Conservation (phyloP, 2,888 invertebrate genomes). For the Pristionchus exspectatus region DNA sequence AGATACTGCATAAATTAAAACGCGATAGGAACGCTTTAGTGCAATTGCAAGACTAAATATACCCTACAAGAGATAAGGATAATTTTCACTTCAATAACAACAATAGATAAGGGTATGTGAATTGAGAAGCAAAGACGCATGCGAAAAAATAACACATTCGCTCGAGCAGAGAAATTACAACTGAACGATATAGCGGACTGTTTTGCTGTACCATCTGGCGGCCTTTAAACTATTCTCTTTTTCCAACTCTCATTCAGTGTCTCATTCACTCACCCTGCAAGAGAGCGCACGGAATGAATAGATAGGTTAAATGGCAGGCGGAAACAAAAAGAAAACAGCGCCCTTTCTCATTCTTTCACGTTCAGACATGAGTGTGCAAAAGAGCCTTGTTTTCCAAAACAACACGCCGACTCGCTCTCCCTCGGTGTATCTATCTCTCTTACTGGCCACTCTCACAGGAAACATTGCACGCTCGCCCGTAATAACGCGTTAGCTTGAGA, state of each 20-base stretch:
- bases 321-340: background rate
- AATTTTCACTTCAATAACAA: too few relatives aligned
- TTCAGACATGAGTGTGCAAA: background rate
- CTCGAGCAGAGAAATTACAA: too few relatives aligned
- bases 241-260: background rate
- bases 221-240: background rate
- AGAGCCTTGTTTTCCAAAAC: slow-evolving; percentile 12
- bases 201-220: background rate
- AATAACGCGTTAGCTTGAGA: too few relatives aligned
- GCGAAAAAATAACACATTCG: too few relatives aligned
- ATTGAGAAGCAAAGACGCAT: too few relatives aligned
- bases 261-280: background rate
- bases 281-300: background rate
- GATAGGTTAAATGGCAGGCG: background rate
- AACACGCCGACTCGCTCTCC: background rate
- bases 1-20: too few relatives aligned
- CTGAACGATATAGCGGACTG: background rate
- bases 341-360: background rate
- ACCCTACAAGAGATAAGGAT: too few relatives aligned
- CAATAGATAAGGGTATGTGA: too few relatives aligned
- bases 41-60: too few relatives aligned
- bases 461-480: background rate
- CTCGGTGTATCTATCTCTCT: background rate
- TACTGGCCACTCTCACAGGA: background rate
- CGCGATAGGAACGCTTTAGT: too few relatives aligned